Evolutionary conservation across 2,113 vertebrate species (phyloP).

Genomic region (Sceloporus tristichus): DNA sequence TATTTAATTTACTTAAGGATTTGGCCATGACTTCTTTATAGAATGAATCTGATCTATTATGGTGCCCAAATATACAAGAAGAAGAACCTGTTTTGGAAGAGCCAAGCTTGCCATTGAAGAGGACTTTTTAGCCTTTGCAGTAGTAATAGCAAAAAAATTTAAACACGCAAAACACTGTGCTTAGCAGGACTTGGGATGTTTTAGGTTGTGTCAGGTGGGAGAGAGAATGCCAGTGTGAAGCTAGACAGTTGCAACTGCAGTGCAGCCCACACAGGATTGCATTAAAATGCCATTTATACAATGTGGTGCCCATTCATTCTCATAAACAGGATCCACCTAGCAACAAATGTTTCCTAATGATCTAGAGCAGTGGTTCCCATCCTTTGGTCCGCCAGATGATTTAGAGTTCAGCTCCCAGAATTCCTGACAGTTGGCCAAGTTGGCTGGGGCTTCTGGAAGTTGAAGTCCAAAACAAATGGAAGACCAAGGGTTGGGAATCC

Average conservation of each 20-base stretch:
- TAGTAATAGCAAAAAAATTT: slow-evolving; percentile 25
- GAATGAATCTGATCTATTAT: slow-evolving; percentile 64
- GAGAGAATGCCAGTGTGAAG: background rate
- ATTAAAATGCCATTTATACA: too few relatives aligned
- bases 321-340: background rate
- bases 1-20: slow-evolving; percentile 80
- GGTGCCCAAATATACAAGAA: slow-evolving; percentile 77
- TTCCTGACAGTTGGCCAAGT: too few relatives aligned
- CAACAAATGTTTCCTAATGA: background rate
- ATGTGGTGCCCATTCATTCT: too few relatives aligned
- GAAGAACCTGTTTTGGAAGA: slow-evolving; percentile 68
- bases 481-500: too few relatives aligned
- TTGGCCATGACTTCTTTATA: slow-evolving; percentile 75
- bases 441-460: too few relatives aligned
- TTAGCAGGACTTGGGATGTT: background rate
- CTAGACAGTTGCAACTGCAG: too few relatives aligned
- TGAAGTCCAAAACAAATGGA: too few relatives aligned
- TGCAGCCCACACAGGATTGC: too few relatives aligned
- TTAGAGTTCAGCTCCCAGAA: too few relatives aligned
- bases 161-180: background rate
- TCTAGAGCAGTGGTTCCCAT: too few relatives aligned
- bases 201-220: background rate
- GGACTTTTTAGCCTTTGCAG: slow-evolving; percentile 17
- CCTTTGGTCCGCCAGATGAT: too few relatives aligned
- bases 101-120: background rate